Evolutionary conservation across 2,113 vertebrate genomes (phyloP).

Genomic region (Onychostruthus taczanowskii): DNA sequence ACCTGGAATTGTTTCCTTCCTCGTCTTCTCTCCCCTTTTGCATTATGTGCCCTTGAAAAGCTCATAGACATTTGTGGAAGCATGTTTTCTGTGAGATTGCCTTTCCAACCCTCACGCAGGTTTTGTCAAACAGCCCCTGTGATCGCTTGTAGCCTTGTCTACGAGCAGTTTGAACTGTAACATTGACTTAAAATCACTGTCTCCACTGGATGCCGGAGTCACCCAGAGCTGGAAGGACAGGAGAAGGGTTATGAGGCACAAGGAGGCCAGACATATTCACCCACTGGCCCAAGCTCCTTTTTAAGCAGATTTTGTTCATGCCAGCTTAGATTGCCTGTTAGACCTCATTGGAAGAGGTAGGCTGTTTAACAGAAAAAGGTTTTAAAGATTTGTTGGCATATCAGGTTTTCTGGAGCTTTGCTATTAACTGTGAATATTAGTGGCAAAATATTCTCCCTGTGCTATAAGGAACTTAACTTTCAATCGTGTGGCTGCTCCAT

Average conservation of each 20-base stretch:
- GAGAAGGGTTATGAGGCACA: background rate
- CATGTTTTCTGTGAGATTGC: background rate
- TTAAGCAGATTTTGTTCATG: background rate
- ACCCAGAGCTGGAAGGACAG: background rate
- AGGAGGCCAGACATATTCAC: background rate
- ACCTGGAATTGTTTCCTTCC: background rate
- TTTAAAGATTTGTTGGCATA: background rate
- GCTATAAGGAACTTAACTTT: background rate
- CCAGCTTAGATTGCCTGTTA: background rate
- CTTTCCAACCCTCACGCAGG: background rate
- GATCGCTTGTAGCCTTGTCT: background rate
- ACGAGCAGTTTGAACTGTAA: conserved; percentile 19
- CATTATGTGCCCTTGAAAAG: background rate
- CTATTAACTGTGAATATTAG: background rate
- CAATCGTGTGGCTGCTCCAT: background rate
- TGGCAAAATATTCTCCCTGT: background rate
- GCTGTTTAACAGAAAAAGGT: background rate
- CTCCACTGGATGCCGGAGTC: background rate
- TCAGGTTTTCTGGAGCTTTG: background rate
- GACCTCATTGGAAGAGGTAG: background rate
- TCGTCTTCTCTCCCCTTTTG: background rate
- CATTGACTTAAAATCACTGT: conserved; percentile 15
- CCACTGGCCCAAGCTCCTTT: background rate
- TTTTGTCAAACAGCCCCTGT: background rate
- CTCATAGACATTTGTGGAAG: background rate